phyloP scores from a whole-genome alignment of 2,797 vertebrate species.

The Xenentodon cancila region DNA sequence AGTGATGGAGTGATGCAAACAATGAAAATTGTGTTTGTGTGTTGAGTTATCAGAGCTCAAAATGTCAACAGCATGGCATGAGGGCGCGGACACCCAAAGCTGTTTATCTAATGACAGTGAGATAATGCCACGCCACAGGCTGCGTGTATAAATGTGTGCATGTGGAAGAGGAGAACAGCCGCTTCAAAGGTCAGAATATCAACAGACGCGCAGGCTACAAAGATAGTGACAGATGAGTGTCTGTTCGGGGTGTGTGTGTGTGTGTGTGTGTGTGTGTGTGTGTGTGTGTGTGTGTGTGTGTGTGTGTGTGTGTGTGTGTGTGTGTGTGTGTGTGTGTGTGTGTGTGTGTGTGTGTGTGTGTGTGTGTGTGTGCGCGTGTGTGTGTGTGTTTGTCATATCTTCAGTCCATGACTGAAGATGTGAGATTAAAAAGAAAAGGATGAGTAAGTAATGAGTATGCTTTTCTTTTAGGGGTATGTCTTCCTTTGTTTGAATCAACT shows the following conservation, averaged over 20 bases:
- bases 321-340: no score
- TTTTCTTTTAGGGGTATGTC: no score
- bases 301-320: no score
- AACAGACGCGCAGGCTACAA: constrained; percentile 36
- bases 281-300: no score
- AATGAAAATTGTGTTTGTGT: constrained; percentile 7
- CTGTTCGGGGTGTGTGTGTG: constrained; percentile 22
- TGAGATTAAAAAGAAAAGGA: no score
- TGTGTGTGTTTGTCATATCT: no score
- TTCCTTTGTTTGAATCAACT: no score
- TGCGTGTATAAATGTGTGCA: constrained; percentile 11
- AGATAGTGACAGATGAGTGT: constrained; percentile 45
- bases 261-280: constrained; percentile 12
- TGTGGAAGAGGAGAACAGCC: constrained; percentile 49
- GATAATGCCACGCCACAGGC: constrained; percentile 55
- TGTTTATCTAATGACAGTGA: constrained; percentile 57
- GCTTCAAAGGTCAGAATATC: constrained; percentile 68
- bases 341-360: no score
- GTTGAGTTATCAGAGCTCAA: constrained; percentile 46
- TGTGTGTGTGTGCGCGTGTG: no score
- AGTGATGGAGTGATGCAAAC: constrained; percentile 3
- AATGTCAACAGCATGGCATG: constrained; percentile 66
- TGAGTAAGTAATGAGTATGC: no score
- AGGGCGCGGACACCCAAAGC: constrained; percentile 55
- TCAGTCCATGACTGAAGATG: no score